Evolutionary conservation across 2,113 vertebrate genomes (phyloP).

Genomic region (Macrotis lagotis): DNA sequence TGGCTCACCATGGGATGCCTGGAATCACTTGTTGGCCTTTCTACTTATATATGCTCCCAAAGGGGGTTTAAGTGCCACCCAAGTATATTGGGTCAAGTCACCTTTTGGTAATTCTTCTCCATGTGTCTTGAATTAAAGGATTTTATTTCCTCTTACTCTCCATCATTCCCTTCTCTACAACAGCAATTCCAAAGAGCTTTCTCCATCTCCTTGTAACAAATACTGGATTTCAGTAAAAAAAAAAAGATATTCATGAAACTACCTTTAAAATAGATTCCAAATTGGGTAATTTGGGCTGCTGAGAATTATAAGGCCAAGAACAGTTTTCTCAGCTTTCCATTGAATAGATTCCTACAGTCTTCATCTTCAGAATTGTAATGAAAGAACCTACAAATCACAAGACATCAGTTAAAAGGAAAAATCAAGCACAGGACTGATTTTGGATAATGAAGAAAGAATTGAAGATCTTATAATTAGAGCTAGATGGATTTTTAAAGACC

Average conservation of each 20-base stretch:
- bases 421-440: not conserved
- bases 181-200: conserved; percentile 9
- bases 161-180: conserved; percentile 7
- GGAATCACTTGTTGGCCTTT: not conserved
- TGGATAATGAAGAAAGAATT: not conserved
- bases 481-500: not conserved
- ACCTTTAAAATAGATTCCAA: conserved; percentile 54
- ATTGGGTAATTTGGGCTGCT: conserved; percentile 45
- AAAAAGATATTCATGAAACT: conserved; percentile 12
- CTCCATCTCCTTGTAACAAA: not conserved
- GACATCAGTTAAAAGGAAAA: conserved; percentile 32
- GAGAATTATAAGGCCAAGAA: conserved; percentile 6
- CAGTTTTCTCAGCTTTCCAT: conserved; percentile 9
- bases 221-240: not conserved
- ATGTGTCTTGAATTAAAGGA: conserved; percentile 22
- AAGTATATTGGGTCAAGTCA: conserved; percentile 22
- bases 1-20: not conserved
- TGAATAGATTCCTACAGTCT: conserved; percentile 3
- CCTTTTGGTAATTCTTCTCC: conserved; percentile 23
- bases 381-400: conserved; percentile 50
- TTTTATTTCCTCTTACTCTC: not conserved
- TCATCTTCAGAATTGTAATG: conserved; percentile 40
- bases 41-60: not conserved
- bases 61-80: conserved; percentile 19
- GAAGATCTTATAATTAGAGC: not conserved